Evolutionary conservation across 1,140 invertebrate genomes (phyloP).

Genomic region (Propsilocerus akamusi): DNA sequence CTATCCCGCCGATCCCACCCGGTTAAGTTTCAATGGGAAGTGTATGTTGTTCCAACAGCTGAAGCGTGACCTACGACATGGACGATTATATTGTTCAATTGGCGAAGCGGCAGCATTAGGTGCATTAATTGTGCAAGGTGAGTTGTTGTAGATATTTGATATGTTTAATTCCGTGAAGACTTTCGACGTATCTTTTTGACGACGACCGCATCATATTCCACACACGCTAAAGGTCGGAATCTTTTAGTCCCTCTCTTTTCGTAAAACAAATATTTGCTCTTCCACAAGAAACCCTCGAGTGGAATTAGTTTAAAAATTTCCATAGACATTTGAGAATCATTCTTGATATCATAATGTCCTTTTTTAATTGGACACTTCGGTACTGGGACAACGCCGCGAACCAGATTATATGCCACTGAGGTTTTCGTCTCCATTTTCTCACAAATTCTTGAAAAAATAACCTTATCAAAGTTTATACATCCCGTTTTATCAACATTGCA

Average conservation of each 20-base stretch:
- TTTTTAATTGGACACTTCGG: neutral
- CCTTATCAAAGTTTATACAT: neutral
- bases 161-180: too few species aligned
- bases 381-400: neutral
- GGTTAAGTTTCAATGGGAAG: slow-evolving; percentile 21
- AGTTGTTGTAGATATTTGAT: too few species aligned
- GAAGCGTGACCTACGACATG: slow-evolving; percentile 85
- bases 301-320: neutral
- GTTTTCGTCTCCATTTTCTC: neutral
- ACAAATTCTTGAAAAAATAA: neutral
- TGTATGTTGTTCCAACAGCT: slow-evolving; percentile 64
- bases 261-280: neutral
- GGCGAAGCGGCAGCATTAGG: slow-evolving; percentile 78
- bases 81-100: slow-evolving; percentile 76
- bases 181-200: too few species aligned
- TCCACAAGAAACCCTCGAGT: neutral
- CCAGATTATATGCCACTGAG: neutral
- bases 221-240: neutral
- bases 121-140: slow-evolving; percentile 87
- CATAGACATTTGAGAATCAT: neutral
- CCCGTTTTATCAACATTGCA: neutral
- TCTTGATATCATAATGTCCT: neutral
- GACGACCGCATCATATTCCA: neutral
- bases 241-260: neutral
- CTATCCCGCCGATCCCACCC: slow-evolving; percentile 77